Evolutionary conservation across 2,113 vertebrate species (phyloP).

Genomic region (Eira barbara): DNA sequence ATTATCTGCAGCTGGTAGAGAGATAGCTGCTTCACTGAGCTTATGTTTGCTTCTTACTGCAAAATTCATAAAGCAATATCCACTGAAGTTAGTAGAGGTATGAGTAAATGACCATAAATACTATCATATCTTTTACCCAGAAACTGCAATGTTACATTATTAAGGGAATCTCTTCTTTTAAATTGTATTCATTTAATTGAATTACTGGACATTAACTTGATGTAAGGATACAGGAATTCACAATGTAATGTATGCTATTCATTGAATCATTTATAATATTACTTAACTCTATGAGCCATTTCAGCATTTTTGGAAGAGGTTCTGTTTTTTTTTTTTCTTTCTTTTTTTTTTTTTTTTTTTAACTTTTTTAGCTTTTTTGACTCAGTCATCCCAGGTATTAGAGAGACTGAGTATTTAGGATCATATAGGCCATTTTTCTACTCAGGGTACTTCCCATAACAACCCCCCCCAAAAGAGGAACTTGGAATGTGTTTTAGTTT

Average conservation of each 20-base stretch:
- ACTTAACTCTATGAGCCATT: not conserved
- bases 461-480: accelerated
- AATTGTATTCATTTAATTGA: not conserved
- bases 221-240: not conserved
- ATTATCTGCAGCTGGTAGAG: not conserved
- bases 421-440: not conserved
- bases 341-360: not conserved
- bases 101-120: slow-evolving; percentile 34
- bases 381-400: not conserved
- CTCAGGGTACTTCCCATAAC: not conserved
- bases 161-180: not conserved
- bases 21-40: not conserved
- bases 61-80: slow-evolving; percentile 28
- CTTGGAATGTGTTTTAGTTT: not conserved
- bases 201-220: not conserved
- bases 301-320: not conserved
- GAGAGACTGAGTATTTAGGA: not conserved
- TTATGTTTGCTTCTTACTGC: not conserved
- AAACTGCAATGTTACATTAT: not conserved
- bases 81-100: not conserved
- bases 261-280: not conserved
- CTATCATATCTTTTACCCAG: not conserved
- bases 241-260: not conserved
- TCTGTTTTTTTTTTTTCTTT: not conserved
- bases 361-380: not conserved